Evolutionary conservation across 2,888 invertebrate species (phyloP).

Genomic region (Coleophora flavipennella): DNA sequence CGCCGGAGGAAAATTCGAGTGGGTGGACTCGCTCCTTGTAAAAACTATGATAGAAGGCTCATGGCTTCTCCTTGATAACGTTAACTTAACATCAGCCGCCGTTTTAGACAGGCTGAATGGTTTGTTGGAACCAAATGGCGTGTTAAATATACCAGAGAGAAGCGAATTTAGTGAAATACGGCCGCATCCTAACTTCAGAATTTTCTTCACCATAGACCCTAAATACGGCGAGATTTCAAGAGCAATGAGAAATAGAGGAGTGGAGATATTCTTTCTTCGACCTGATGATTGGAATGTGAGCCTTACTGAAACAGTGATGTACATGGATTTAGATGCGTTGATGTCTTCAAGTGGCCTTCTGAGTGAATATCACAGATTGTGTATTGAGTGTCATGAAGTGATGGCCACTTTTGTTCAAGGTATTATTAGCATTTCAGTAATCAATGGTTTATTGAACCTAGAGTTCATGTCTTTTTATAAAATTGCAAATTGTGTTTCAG

Average conservation of each 20-base stretch:
- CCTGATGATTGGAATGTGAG: constrained; percentile 39
- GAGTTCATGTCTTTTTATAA: not conserved
- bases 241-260: constrained; percentile 98
- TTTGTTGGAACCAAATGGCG: constrained; percentile 93
- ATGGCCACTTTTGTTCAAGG: constrained; percentile 61
- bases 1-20: constrained; percentile 93
- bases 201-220: constrained; percentile 96
- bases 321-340: constrained; percentile 56
- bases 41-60: constrained; percentile 87
- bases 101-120: constrained; percentile 97
- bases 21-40: constrained; percentile 91
- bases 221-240: constrained; percentile 96
- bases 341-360: constrained; percentile 54
- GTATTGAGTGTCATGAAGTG: constrained; percentile 48
- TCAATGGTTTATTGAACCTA: not conserved
- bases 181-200: constrained; percentile 92
- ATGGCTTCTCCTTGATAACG: constrained; percentile 92
- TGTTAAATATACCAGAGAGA: constrained; percentile 90
- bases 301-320: constrained; percentile 45
- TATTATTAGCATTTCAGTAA: constrained; percentile 18
- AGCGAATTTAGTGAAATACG: constrained; percentile 85
- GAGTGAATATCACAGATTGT: constrained; percentile 40
- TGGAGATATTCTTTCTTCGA: constrained; percentile 81
- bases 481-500: constrained; percentile 35
- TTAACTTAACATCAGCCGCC: constrained; percentile 96